Percentiles rank a stretch among this genome's conserved stretches.
Evolutionary conservation across 2,113 vertebrate genomes (phyloP).

Genomic region (Struthio camelus): DNA sequence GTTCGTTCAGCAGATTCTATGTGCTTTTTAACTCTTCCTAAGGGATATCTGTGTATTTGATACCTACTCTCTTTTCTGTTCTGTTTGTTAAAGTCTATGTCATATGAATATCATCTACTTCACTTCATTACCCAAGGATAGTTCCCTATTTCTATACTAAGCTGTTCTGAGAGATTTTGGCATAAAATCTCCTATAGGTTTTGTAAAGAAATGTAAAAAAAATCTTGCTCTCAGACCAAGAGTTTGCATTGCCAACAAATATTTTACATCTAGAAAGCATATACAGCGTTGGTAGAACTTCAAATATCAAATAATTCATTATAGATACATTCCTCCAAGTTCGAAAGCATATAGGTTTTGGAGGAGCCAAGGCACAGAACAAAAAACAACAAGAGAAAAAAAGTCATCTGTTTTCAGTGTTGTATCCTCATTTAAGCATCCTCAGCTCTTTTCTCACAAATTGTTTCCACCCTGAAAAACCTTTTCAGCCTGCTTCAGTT

Average conservation of each 20-base stretch:
- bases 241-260: not conserved
- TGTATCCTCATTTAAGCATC: not conserved
- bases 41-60: not conserved
- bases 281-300: not conserved
- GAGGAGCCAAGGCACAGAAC: not conserved
- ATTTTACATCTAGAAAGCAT: not conserved
- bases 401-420: rapidly evolving
- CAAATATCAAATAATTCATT: not conserved
- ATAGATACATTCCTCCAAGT: not conserved
- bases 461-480: not conserved
- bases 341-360: not conserved
- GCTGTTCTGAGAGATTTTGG: not conserved
- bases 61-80: not conserved
- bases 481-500: not conserved
- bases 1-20: not conserved
- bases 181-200: not conserved
- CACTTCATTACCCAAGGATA: not conserved
- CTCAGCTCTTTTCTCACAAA: not conserved
- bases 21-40: not conserved
- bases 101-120: not conserved
- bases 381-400: not conserved
- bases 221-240: not conserved
- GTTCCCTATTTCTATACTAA: not conserved
- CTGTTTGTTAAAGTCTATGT: not conserved
- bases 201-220: not conserved